Evolutionary conservation across 2,113 vertebrate species (phyloP).

Genomic region (Bos indicus): DNA sequence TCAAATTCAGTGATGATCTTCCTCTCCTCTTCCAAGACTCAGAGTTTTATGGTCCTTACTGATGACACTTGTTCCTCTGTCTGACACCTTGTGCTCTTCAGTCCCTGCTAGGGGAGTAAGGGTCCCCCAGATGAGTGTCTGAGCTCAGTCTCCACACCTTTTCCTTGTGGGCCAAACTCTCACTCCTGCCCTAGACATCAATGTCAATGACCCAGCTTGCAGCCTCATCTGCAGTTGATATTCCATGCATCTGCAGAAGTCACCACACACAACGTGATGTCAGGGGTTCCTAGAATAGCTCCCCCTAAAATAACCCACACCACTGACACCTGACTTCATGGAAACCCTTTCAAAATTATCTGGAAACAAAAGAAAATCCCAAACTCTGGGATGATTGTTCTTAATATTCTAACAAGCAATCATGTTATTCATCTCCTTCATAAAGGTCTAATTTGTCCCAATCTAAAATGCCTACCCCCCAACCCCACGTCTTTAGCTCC

Average conservation of each 20-base stretch:
- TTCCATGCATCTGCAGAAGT: background rate
- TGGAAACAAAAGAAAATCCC: background rate
- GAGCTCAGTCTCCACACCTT: background rate
- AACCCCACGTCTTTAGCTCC: background rate
- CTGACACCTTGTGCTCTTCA: background rate
- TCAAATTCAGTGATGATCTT: background rate
- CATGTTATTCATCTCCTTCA: background rate
- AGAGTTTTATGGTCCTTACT: background rate
- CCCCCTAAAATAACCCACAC: background rate
- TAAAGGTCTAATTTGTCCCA: background rate
- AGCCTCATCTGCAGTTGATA: background rate
- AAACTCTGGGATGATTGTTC: background rate
- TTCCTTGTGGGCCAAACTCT: background rate
- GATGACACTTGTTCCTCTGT: background rate
- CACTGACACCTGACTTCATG: background rate
- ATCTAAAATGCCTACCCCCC: background rate
- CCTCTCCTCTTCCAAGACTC: background rate
- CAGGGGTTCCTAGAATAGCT: background rate
- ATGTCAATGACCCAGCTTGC: background rate
- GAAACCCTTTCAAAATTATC: background rate
- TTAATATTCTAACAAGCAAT: background rate
- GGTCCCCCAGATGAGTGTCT: background rate
- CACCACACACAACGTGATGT: background rate
- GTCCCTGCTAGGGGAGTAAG: background rate
- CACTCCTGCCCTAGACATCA: background rate